A percentile compares a stretch with the other conserved stretches of the same genome.
Evolutionary conservation across 1,140 invertebrate species (phyloP).

Genomic region (Panulirus ornatus): DNA sequence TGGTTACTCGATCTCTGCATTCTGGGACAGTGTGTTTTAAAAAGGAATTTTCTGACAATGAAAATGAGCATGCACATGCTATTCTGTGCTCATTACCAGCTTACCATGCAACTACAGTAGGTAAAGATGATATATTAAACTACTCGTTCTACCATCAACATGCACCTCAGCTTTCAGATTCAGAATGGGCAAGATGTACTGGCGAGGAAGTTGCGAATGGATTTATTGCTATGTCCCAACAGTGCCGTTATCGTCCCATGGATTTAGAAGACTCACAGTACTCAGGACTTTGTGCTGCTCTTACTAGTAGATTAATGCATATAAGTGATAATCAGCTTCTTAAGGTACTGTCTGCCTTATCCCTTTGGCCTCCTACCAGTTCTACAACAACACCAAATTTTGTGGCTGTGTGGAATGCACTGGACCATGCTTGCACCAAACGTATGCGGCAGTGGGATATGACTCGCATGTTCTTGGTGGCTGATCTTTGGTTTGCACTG

Average conservation of each 20-base stretch:
- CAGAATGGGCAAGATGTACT: slow-evolving; percentile 59
- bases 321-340: slow-evolving; percentile 69
- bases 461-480: slow-evolving; percentile 68
- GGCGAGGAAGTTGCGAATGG: slow-evolving; percentile 65
- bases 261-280: slow-evolving; percentile 60
- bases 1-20: slow-evolving; percentile 62
- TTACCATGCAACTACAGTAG: slow-evolving; percentile 72
- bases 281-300: slow-evolving; percentile 40
- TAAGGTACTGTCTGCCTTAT: slow-evolving; percentile 64
- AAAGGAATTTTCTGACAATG: slow-evolving; percentile 75
- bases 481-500: slow-evolving; percentile 74
- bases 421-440: slow-evolving; percentile 68
- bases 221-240: slow-evolving; percentile 69
- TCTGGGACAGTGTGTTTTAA: slow-evolving; percentile 57
- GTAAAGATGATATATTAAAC: slow-evolving; percentile 8
- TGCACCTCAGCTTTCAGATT: slow-evolving; percentile 17
- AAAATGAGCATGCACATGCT: slow-evolving; percentile 75
- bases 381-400: slow-evolving; percentile 66
- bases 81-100: slow-evolving; percentile 72
- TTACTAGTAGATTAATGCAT: slow-evolving; percentile 40
- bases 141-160: slow-evolving; percentile 31
- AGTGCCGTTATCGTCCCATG: slow-evolving; percentile 61
- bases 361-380: slow-evolving; percentile 68
- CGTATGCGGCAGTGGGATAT: slow-evolving; percentile 70
- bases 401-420: slow-evolving; percentile 71